Percentiles rank a stretch among this genome's conserved stretches.
These are phyloP conservation scores for Tylochromis polylepis DNA, from an alignment of 2,113 vertebrate genomes.

Conservation along the genomic window DNA sequence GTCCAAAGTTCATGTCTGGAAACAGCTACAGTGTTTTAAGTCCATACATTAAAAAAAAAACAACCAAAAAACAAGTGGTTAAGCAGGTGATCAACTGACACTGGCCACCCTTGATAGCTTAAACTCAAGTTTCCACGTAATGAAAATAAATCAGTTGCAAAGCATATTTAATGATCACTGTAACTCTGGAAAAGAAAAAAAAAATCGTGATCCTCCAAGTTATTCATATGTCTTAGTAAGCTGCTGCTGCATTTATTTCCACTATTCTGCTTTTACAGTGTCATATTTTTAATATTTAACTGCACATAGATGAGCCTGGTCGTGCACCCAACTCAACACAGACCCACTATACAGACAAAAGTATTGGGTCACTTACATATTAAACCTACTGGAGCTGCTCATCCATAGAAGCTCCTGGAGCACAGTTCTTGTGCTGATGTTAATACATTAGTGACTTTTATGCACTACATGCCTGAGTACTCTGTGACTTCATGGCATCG, in stretches of 20 bases:
- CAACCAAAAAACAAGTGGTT: no score
- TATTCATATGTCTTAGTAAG: background rate
- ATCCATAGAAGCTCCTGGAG: background rate
- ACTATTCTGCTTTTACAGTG: background rate
- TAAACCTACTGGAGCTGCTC: background rate
- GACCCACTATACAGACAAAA: background rate
- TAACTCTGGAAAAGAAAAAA: no score
- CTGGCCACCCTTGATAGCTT: no score
- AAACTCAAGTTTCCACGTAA: no score
- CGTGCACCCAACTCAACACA: background rate
- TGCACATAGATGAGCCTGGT: background rate
- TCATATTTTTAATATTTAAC: background rate
- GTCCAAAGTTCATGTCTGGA: background rate
- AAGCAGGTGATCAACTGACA: no score
- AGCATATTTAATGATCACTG: no score
- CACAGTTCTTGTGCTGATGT: background rate
- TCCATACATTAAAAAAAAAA: no score
- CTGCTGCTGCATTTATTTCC: background rate
- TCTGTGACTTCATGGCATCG: rapidly evolving
- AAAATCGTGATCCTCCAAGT: background rate
- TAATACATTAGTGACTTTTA: background rate
- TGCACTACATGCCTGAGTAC: background rate
- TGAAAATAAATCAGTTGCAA: no score
- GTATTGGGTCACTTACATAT: background rate
- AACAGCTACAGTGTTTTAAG: no score